Evolutionary conservation across 1,140 invertebrate genomes (phyloP).

Genomic region (Drosophila carrolli): DNA sequence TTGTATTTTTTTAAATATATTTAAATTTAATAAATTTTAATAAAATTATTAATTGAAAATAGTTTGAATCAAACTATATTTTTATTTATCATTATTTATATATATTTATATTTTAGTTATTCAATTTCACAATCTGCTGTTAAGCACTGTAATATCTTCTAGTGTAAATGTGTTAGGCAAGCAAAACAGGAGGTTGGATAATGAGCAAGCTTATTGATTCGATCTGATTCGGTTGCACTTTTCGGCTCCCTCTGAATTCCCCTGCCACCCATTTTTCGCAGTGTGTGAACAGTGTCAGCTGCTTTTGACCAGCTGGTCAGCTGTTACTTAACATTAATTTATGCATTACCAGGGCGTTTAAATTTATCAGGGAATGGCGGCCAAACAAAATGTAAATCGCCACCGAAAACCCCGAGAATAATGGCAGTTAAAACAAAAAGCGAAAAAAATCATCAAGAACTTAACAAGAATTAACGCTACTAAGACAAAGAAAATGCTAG

Average conservation of each 20-base stretch:
- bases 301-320: conserved; percentile 32
- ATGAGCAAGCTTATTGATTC: conserved; percentile 62
- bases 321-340: conserved; percentile 77
- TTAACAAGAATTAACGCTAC: conserved; percentile 27
- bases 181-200: conserved; percentile 5
- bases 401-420: conserved; percentile 10
- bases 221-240: conserved; percentile 38
- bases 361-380: conserved; percentile 75
- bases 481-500: conserved; percentile 16
- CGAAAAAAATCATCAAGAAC: conserved; percentile 14
- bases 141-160: too few relatives aligned
- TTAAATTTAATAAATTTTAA: too few relatives aligned
- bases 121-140: too few relatives aligned
- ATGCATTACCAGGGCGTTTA: conserved; percentile 73
- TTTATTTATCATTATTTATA: neutral
- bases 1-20: too few relatives aligned
- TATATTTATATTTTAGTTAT: neutral
- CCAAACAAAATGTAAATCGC: conserved; percentile 33
- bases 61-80: too few relatives aligned
- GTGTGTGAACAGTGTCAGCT: conserved; percentile 30
- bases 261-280: neutral
- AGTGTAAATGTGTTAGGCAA: conserved; percentile 12
- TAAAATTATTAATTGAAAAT: too few relatives aligned
- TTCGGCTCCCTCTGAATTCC: neutral
- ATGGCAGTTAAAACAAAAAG: conserved; percentile 34